Conservation (phyloP, 2,113 vertebrate genomes). For the Crypturellus undulatus region DNA sequence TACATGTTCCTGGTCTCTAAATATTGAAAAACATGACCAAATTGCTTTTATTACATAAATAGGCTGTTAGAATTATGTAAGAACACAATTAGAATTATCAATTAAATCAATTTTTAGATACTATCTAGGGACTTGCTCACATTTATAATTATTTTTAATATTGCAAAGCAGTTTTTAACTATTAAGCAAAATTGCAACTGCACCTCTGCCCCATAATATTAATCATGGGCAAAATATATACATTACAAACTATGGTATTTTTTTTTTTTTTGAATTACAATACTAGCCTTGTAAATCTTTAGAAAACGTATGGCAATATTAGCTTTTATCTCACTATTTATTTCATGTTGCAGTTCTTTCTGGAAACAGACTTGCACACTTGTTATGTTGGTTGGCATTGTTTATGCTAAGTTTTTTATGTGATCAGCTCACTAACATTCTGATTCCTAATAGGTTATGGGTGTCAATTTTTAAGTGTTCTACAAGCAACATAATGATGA, state of each 20-base stretch:
- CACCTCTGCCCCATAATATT: not conserved
- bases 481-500: not conserved
- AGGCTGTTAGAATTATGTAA: not conserved
- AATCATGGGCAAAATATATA: not conserved
- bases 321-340: too few relatives aligned
- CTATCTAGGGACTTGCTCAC: not conserved
- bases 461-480: constrained; percentile 18
- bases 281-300: not conserved
- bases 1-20: not conserved
- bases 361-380: not conserved
- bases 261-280: not conserved
- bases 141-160: not conserved
- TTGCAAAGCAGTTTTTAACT: not conserved
- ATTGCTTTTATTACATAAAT: not conserved
- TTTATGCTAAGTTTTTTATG: not conserved
- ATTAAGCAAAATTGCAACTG: not conserved
- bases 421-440: not conserved
- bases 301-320: not conserved
- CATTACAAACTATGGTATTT: not conserved
- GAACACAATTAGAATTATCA: not conserved
- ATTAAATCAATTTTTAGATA: not conserved
- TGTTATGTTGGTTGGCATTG: not conserved
- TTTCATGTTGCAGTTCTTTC: not conserved
- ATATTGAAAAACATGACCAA: not conserved
- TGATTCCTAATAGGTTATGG: not conserved